Evolutionary conservation across 2,113 vertebrate genomes (phyloP).

Genomic region (Herpailurus yagouaroundi): DNA sequence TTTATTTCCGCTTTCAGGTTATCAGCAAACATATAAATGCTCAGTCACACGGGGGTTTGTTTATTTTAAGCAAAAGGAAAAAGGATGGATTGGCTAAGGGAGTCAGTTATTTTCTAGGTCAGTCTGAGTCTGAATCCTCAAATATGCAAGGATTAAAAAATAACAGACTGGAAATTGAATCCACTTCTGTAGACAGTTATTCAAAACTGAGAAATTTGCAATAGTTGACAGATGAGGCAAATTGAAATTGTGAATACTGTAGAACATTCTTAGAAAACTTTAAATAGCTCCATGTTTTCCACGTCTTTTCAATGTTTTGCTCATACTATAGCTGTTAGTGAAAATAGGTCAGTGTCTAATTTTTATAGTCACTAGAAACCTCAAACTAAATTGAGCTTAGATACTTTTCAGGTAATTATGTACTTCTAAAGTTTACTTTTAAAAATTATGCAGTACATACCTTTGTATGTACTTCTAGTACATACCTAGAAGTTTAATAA

Average conservation of each 20-base stretch:
- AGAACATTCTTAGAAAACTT: slow-evolving; percentile 45
- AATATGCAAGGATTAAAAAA: slow-evolving; percentile 40
- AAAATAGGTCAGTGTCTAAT: slow-evolving; percentile 61
- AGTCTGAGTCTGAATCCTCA: not conserved
- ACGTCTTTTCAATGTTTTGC: slow-evolving; percentile 45
- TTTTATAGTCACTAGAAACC: slow-evolving; percentile 38
- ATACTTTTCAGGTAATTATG: slow-evolving; percentile 41
- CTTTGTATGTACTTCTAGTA: not conserved
- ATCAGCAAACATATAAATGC: slow-evolving; percentile 10
- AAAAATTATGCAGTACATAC: not conserved
- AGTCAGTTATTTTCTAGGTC: slow-evolving; percentile 48
- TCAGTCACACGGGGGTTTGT: not conserved
- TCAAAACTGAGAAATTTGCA: slow-evolving; percentile 22
- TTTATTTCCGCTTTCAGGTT: slow-evolving; percentile 1
- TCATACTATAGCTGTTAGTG: slow-evolving; percentile 24
- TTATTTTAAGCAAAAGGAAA: slow-evolving; percentile 41
- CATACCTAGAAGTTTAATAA: not conserved
- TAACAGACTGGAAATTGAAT: slow-evolving; percentile 43
- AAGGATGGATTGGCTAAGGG: not conserved
- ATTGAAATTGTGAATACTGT: slow-evolving; percentile 26
- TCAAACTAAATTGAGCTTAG: slow-evolving; percentile 53
- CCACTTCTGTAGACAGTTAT: not conserved
- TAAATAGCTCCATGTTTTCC: not conserved
- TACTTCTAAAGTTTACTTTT: slow-evolving; percentile 47
- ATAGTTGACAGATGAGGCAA: slow-evolving; percentile 20